phyloP scores from a whole-genome alignment of 2,888 invertebrate genomes.

The Thecocarcelia acutangulata region DNA sequence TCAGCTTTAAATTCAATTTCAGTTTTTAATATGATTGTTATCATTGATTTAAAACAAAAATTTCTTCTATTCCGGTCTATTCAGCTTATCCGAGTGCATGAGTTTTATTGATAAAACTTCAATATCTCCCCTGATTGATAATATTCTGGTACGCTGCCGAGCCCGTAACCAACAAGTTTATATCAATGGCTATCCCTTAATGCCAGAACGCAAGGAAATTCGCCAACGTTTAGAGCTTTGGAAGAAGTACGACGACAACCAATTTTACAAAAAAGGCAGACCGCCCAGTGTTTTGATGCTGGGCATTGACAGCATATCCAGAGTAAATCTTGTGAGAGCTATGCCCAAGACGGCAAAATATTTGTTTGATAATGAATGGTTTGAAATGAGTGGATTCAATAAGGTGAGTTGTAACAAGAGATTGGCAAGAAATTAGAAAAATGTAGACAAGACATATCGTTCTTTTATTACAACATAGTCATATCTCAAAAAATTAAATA shows the following conservation, averaged over 20 bases:
- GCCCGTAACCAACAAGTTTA: conserved; percentile 77
- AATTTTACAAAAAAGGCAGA: conserved; percentile 74
- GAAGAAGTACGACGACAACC: conserved; percentile 67
- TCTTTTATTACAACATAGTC: no score
- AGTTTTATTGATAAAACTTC: conserved; percentile 80
- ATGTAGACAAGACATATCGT: no score
- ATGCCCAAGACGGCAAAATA: conserved; percentile 88
- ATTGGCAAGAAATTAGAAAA: no score
- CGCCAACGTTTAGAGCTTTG: conserved; percentile 80
- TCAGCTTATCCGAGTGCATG: conserved; percentile 80
- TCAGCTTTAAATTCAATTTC: background rate
- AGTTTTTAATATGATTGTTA: background rate
- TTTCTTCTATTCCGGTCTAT: background rate
- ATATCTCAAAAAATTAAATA: no score
- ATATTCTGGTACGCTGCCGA: conserved; percentile 83
- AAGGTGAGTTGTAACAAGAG: conserved; percentile 81
- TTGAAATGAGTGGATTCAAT: conserved; percentile 88
- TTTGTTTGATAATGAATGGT: conserved; percentile 86
- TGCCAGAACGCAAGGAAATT: conserved; percentile 83
- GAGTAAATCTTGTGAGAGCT: conserved; percentile 88
- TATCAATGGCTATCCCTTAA: conserved; percentile 83
- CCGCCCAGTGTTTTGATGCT: conserved; percentile 87
- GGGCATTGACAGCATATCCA: conserved; percentile 93
- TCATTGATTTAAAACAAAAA: background rate
- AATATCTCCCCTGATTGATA: conserved; percentile 80